Evolutionary conservation across 2,113 vertebrate genomes (phyloP).

Genomic region (Bothrops jararaca): DNA sequence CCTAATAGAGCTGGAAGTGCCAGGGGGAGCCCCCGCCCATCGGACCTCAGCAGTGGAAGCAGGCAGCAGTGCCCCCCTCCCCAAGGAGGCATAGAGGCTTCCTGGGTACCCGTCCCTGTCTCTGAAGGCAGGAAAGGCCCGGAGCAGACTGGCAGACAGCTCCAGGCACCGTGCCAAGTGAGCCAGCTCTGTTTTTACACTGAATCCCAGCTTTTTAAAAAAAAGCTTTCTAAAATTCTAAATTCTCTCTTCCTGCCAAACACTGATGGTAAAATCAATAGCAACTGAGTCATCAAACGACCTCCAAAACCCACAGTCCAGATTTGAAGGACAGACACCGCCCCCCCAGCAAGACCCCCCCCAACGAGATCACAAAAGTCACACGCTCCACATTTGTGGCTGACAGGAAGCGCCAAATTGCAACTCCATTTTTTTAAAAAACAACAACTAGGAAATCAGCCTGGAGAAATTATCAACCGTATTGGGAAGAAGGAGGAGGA

Average conservation of each 20-base stretch:
- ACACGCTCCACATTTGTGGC: neutral
- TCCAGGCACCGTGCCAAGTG: neutral
- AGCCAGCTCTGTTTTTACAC: neutral
- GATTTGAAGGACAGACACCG: neutral
- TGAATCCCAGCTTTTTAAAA: neutral
- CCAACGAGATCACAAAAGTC: neutral
- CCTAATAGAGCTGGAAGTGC: neutral
- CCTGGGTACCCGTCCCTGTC: neutral
- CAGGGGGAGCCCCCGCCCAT: neutral
- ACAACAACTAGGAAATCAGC: neutral
- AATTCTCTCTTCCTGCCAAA: neutral
- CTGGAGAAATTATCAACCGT: constrained; percentile 42
- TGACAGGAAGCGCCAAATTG: neutral
- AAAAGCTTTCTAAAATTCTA: neutral
- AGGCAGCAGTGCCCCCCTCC: neutral
- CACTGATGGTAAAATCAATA: neutral
- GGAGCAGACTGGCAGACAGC: neutral
- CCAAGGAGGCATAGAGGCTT: neutral
- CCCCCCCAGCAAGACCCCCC: no score
- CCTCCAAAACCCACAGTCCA: neutral
- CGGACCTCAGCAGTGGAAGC: neutral
- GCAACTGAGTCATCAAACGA: neutral
- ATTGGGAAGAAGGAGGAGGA: constrained; percentile 40
- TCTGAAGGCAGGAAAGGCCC: neutral
- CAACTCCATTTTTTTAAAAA: neutral